Evolutionary conservation across 2,797 vertebrate genomes (phyloP).

Genomic region (Hydrolagus colliei): DNA sequence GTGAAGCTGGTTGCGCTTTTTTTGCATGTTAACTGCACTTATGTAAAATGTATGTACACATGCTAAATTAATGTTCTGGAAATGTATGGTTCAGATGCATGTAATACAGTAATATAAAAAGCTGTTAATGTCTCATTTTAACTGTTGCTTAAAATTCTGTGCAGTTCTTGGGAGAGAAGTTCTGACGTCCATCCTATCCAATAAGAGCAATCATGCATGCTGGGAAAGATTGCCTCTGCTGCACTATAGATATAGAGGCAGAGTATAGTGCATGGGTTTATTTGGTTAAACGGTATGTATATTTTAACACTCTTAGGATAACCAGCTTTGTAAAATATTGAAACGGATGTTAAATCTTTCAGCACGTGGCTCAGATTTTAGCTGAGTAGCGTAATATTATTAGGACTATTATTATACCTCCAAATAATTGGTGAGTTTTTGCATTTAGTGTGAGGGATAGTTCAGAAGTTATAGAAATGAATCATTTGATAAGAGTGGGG

Average conservation of each 20-base stretch:
- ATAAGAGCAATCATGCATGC: constrained; percentile 46
- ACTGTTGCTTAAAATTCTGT: constrained; percentile 45
- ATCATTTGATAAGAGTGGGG: too few species aligned
- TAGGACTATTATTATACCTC: neutral
- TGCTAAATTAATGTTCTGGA: neutral
- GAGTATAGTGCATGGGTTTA: constrained; percentile 60
- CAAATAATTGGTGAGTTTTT: neutral
- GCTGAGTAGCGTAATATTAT: neutral
- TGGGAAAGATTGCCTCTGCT: constrained; percentile 52
- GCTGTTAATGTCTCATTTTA: constrained; percentile 10
- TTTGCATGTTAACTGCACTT: neutral
- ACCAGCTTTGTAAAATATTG: neutral
- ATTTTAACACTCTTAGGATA: neutral
- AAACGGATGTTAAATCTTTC: neutral
- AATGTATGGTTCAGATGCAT: neutral
- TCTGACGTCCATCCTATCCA: constrained; percentile 39
- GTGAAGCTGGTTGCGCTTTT: too few species aligned
- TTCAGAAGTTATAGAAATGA: neutral
- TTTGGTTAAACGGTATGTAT: constrained; percentile 35
- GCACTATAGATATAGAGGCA: constrained; percentile 36
- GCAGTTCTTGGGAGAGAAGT: constrained; percentile 47
- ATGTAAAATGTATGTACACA: neutral
- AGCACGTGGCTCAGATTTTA: neutral
- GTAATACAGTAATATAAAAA: neutral
- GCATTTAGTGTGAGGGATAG: neutral